Evolutionary conservation across 2,113 vertebrate genomes (phyloP).

Genomic region (Sterna hirundo): DNA sequence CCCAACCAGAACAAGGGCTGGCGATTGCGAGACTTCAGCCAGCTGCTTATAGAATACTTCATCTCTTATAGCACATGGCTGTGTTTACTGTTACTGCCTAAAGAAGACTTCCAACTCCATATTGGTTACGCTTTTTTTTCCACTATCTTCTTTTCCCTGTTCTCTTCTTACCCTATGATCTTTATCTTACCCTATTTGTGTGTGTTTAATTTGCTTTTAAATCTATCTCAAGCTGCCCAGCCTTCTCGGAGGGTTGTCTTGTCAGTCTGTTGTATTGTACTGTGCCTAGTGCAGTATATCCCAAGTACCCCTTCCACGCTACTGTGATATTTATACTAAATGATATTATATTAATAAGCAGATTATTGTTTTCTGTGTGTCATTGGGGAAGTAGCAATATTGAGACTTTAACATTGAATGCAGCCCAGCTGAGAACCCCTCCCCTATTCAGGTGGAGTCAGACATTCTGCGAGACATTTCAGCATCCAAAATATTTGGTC

Average conservation of each 20-base stretch:
- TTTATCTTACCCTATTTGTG: not conserved
- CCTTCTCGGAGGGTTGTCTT: not conserved
- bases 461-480: not conserved
- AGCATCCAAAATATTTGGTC: not conserved
- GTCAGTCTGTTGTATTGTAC: not conserved
- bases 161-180: not conserved
- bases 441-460: not conserved
- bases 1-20: no score
- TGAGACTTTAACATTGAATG: not conserved
- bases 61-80: fast-evolving
- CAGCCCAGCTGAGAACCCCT: not conserved
- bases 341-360: not conserved
- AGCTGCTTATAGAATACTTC: no score
- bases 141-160: not conserved
- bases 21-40: no score
- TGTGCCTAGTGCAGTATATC: not conserved
- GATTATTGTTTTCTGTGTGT: not conserved
- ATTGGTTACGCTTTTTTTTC: not conserved
- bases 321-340: not conserved
- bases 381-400: not conserved
- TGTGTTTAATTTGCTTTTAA: not conserved
- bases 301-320: not conserved
- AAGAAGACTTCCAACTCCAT: not conserved
- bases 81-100: not conserved
- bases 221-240: not conserved